Base-by-base conservation (phyloP, 2,113 vertebrate genomes). In the Ploceus nigricollis region DNA sequence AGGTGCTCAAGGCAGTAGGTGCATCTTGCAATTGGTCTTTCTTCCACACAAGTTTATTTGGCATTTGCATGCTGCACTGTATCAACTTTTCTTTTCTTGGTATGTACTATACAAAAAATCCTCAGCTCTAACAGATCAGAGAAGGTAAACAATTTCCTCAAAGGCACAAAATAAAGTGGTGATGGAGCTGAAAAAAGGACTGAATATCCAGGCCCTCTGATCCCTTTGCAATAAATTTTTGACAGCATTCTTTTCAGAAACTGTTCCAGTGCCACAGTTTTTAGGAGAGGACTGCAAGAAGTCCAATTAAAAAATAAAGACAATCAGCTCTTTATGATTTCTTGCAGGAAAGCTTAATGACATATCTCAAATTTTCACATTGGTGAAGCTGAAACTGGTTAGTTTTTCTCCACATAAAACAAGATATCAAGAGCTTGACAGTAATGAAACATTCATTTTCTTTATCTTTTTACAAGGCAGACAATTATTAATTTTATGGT, bases 401-500 rank as follows among this genome's bases (percentile, higher is more conserved):
- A 97, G 97, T 97, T 97, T 97, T 97, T 81, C 7, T 51, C 90
- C 53, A 73, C 93, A 97, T 97, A 97, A 97, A 98, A 97, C 87
- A 97, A 97, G 91, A 96, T 97, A 97, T 96, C 39, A 44, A 96
- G 79, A 97, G 80, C 82, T 90, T 97, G 97, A 97, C 95, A 97
- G 94, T 97, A 98, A 97, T 97, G 97, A 97, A 97, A 94, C 97
- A 97, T 98, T 98, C 82, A 91, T 97, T 97, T 97, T 96, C 96
- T 97, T 98, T 98, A 98, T 98, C 96, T 97, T 97, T 97, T 96
- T 97, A 97, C 97, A 98, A 98, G 96, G 93, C 96, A 98, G 97
- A 96, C 97, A 98, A 97, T 98, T 98, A 97, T 97, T 96, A 97
- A 98, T 98, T 97, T 97, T 98, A 98, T 93, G 97, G 95, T 97